A percentile compares a stretch with the other conserved stretches of the same genome.
phyloP scores from a whole-genome alignment of 1,140 invertebrate genomes.

The Drosophila funebris region DNA sequence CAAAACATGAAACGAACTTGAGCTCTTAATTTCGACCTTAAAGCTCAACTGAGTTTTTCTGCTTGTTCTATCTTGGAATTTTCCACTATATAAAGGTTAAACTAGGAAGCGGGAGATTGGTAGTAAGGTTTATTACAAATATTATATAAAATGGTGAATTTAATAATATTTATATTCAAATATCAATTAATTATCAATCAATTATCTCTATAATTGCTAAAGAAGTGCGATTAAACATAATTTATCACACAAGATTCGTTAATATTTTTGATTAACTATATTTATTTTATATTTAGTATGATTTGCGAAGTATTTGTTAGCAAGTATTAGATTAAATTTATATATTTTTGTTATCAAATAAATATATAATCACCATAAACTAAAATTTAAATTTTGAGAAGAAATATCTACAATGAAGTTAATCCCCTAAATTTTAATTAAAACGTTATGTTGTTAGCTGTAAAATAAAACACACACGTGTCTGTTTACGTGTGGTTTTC shows the following conservation, averaged over 20 bases:
- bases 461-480: constrained; percentile 51
- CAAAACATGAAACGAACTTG: constrained; percentile 80
- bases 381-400: not conserved
- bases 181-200: no score
- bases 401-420: not conserved
- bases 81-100: not conserved
- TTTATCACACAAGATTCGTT: no score
- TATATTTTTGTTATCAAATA: not conserved
- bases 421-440: constrained; percentile 26
- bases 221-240: no score
- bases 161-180: not conserved
- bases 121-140: not conserved
- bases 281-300: no score
- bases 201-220: no score
- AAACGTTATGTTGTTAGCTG: constrained; percentile 11
- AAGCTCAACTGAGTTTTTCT: constrained; percentile 31
- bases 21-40: constrained; percentile 77
- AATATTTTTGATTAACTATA: no score
- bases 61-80: not conserved
- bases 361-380: not conserved
- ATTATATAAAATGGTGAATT: no score
- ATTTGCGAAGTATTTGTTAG: no score
- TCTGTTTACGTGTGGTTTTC: constrained; percentile 38
- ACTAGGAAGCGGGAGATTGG: not conserved
- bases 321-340: not conserved